Conservation (phyloP, 1,140 invertebrate genomes). For the Drosophila ambigua region DNA sequence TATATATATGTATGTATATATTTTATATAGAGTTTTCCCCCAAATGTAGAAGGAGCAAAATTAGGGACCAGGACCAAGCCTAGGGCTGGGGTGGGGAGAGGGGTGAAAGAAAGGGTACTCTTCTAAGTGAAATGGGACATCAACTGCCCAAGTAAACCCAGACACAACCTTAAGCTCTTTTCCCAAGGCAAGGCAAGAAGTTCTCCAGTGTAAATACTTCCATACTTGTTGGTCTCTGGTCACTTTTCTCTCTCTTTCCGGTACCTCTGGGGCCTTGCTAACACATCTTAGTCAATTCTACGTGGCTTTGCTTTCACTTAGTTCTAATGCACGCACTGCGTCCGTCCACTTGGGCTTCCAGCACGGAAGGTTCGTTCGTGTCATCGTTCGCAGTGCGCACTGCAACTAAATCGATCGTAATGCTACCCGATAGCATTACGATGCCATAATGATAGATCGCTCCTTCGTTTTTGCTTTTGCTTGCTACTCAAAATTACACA, state of each 20-base stretch:
- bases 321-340: slow-evolving; percentile 40
- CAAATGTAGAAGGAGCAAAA: too few species aligned
- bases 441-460: background rate
- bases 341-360: background rate
- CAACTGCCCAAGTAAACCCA: background rate
- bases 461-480: background rate
- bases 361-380: background rate
- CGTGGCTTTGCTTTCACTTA: slow-evolving; percentile 30
- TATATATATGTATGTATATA: background rate
- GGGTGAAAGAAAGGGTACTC: too few species aligned
- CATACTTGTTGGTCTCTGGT: too few species aligned
- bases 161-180: slow-evolving; percentile 16
- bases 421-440: slow-evolving; percentile 1
- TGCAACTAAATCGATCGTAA: slow-evolving; percentile 43
- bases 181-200: background rate
- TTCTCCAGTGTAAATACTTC: background rate
- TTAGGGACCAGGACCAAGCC: too few species aligned
- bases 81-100: background rate
- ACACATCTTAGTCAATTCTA: slow-evolving; percentile 46
- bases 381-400: slow-evolving; percentile 29
- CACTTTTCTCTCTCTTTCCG: background rate
- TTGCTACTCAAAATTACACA: too few species aligned
- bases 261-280: slow-evolving; percentile 7
- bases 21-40: too few species aligned
- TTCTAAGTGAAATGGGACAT: background rate